Base-by-base conservation (phyloP, 2,888 invertebrate genomes). In the Gibbula magus region DNA sequence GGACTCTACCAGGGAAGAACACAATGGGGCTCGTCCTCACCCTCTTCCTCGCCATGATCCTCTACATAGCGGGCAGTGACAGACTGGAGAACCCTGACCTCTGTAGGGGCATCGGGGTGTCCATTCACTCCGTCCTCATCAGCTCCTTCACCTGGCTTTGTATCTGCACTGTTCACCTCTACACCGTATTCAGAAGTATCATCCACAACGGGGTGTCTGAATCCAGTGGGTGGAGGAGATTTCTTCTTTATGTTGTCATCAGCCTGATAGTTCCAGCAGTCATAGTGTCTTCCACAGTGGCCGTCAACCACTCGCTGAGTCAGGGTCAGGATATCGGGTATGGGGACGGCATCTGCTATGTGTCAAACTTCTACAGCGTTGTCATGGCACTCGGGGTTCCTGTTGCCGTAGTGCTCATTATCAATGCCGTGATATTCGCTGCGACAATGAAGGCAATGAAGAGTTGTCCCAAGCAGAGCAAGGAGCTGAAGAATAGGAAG, bases 81-180 rank as follows among this genome's bases (percentile, higher is more conserved):
- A 45, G 76, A 20, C 74, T 80, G 5, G 78, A 79, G 77, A 22
- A 53, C 1, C 79, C 32, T 0, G 76, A 54, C 4, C 66, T 79
- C 61, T 84, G 84, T 75, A 53, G 77, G 66, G 81, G 76, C 8
- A 75, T 82, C 35, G 83, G 76, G 2, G 77, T 84, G 7, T 52
- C 81, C 5, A 77, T 81, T 22, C 84, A 84, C 61, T 85, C 82
- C 56, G 76, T 79, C 66, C 84, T 84, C 81, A 67, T 86, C 51
- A 78, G 83, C 1, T 53, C 85, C 8, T 83, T 86, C 61, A 54
- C 66, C 20, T 82, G 82, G 82, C 84, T 85, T 84, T 78, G 67
- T n/a, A 79, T 82, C 18, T 86, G 84, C 20, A 81, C 82, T 16
- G 77, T 81, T 56, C 84, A 85, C 79, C 83, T 84, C 84, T 84